Percentiles rank a stretch among this genome's conserved stretches.
Conservation (phyloP, 2,797 vertebrate species). For the Tragelaphus eurycerus region DNA sequence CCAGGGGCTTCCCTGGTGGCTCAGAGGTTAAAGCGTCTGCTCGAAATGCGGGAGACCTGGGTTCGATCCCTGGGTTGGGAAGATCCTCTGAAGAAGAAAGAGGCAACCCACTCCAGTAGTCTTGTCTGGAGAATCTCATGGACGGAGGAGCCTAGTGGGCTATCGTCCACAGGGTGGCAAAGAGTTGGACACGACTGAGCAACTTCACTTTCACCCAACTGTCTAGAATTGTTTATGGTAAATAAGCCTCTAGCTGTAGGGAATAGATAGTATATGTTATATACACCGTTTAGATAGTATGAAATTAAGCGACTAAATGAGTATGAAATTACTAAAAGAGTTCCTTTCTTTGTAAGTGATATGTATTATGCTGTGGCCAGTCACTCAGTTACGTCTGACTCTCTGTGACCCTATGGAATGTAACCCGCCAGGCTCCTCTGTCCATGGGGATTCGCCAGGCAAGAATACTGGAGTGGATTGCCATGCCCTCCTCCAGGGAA, state of each 20-base stretch:
- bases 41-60: no score
- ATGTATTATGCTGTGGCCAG: background rate
- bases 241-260: background rate
- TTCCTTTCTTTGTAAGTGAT: background rate
- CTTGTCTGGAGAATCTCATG: no score
- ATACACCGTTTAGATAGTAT: background rate
- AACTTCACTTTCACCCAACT: background rate
- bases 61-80: no score
- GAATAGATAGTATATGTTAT: background rate
- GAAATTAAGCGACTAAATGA: background rate
- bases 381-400: background rate
- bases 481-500: background rate
- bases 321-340: background rate
- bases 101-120: no score
- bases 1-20: no score
- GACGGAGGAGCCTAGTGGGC: no score
- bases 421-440: fast-evolving
- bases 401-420: background rate
- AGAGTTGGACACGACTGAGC: no score
- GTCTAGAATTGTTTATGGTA: background rate
- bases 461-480: background rate
- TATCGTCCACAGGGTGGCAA: no score
- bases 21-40: no score
- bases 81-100: no score
- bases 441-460: fast-evolving